phyloP scores from a whole-genome alignment of 2,797 vertebrate genomes.

The Otolemur crassicaudatus region DNA sequence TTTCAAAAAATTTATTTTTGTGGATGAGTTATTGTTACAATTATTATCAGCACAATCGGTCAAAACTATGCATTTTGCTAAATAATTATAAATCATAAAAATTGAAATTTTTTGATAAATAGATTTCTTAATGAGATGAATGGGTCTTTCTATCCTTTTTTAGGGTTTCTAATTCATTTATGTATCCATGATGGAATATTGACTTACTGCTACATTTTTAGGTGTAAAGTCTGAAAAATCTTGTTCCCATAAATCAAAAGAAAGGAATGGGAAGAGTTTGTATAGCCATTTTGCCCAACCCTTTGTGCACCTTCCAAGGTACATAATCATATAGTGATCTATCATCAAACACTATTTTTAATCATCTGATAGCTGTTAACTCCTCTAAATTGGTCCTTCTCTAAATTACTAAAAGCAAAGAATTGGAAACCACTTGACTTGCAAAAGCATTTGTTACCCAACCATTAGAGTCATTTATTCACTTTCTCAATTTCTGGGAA shows the following conservation, averaged over 20 bases:
- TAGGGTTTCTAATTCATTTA: not conserved
- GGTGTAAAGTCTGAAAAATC: slow-evolving; percentile 36
- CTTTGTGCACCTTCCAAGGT: not conserved
- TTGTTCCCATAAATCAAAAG: not conserved
- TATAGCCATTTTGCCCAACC: not conserved
- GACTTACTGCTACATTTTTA: not conserved
- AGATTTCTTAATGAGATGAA: slow-evolving; percentile 14
- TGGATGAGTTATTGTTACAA: not conserved
- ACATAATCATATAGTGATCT: not conserved
- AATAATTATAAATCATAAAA: slow-evolving; percentile 48
- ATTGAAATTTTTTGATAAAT: slow-evolving; percentile 28
- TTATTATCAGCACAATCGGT: not conserved
- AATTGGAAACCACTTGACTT: slow-evolving; percentile 60
- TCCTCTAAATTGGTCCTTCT: slow-evolving; percentile 1
- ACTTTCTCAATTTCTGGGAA: slow-evolving; percentile 66
- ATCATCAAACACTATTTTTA: slow-evolving; percentile 59
- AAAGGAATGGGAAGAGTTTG: not conserved
- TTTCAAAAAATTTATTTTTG: not conserved
- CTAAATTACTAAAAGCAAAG: slow-evolving; percentile 34
- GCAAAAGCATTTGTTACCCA: slow-evolving; percentile 50
- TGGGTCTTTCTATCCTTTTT: not conserved
- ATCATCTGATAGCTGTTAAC: slow-evolving; percentile 26
- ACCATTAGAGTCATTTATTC: slow-evolving; percentile 49
- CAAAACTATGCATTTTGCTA: slow-evolving; percentile 14
- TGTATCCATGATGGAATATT: not conserved